phyloP scores from a whole-genome alignment of 2,113 vertebrate species.

The Sorex fumeus region DNA sequence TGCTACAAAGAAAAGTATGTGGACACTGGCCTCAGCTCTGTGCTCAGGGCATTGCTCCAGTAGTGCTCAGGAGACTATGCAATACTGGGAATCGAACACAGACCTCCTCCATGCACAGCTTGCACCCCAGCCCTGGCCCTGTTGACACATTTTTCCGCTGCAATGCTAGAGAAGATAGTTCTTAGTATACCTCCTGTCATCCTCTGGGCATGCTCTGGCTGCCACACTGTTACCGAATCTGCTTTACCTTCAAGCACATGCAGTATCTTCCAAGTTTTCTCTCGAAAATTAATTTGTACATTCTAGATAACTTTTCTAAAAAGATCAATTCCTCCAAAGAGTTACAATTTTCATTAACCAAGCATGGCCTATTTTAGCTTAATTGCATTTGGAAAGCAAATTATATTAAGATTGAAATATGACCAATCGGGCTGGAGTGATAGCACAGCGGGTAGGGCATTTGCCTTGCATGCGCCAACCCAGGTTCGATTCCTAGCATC shows the following conservation, averaged over 20 bases:
- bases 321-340: not conserved
- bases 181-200: not conserved
- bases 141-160: not conserved
- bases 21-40: too few species aligned
- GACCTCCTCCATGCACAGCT: too few species aligned
- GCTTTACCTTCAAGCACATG: not conserved
- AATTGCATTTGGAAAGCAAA: slow-evolving; percentile 19
- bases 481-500: too few species aligned
- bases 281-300: not conserved
- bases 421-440: too few species aligned
- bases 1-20: too few species aligned
- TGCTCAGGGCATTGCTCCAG: too few species aligned
- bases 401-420: not conserved
- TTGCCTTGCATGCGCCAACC: too few species aligned
- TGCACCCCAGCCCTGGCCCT: not conserved
- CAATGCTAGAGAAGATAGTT: not conserved
- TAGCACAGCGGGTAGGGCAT: too few species aligned
- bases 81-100: too few species aligned
- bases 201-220: not conserved
- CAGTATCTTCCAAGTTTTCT: not conserved
- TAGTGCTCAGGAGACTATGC: too few species aligned
- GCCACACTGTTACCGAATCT: not conserved
- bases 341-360: not conserved
- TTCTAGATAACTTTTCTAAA: not conserved
- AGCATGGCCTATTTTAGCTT: slow-evolving; percentile 18